phyloP scores from a whole-genome alignment of 2,113 vertebrate genomes.

The Podarcis cretensis region DNA sequence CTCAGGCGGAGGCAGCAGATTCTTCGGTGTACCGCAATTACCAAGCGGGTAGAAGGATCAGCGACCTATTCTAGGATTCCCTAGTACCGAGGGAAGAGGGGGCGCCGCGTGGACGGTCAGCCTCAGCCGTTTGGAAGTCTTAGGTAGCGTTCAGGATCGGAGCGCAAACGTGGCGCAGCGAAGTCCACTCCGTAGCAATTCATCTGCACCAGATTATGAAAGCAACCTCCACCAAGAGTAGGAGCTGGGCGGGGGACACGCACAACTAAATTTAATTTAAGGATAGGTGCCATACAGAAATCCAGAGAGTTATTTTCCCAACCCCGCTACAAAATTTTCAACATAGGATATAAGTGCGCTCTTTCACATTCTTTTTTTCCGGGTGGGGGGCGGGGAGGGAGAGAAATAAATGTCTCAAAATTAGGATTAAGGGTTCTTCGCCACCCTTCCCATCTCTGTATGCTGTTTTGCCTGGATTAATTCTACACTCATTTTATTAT shows the following conservation, averaged over 20 bases:
- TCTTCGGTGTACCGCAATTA: neutral
- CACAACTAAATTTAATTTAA: neutral
- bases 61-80: too few relatives aligned
- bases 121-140: neutral
- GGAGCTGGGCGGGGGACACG: neutral
- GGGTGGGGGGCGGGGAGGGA: neutral
- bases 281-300: neutral
- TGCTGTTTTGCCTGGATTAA: neutral
- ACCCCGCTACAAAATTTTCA: neutral
- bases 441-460: neutral
- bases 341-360: too few relatives aligned
- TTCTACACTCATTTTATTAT: neutral
- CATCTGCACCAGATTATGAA: too few relatives aligned
- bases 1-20: neutral
- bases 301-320: neutral
- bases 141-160: neutral
- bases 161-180: neutral
- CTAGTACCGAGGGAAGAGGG: neutral
- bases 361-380: neutral
- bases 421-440: neutral
- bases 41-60: neutral
- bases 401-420: neutral
- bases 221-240: too few relatives aligned
- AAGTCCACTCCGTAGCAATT: neutral
- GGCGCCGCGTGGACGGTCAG: neutral